Evolutionary conservation across 2,113 vertebrate species (phyloP), one percentile per base, ranked within the genome.

Genomic region (Nothoprocta pentlandii): DNA sequence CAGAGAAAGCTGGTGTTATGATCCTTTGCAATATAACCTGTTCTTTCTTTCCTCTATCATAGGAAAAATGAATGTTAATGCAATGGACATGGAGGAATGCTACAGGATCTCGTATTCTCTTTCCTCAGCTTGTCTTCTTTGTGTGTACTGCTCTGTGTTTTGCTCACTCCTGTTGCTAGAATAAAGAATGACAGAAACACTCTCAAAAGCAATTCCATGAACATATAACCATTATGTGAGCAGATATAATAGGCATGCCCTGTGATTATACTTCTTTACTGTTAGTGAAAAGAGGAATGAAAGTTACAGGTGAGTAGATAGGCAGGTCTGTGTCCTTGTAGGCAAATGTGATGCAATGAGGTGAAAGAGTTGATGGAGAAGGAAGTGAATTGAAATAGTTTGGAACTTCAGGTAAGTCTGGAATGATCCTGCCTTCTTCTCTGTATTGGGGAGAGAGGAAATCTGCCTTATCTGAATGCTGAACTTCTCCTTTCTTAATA

Each of bases 1-100:
- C 36, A 67, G 85, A 89, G 85, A 79, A 80, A 92, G 46, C 54
- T 83, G 44, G 51, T 87, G 82, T 89, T 95, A 86, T 12, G 34
- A 83, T 75, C 79, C 83, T 84, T 90, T 75, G 56, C 41, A 47
- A 30, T 28, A 11, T 78, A 68, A 93, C 64, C 85, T 75, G 36
- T 74, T 89, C 69, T 80, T 83, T 67, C 82, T 95, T 66, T 69
- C 64, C 81, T 80, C 61, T n/a, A 21, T 87, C 56, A 26, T 2
- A 80, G 51, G 34, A 69, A n/a, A 83, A 83, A 44, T 1, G 4
- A 95, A 75, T 92, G 86, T 67, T 66, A 54, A 69, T 87, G 78
- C 62, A 81, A 64, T 47, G 13, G 54, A 68, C 51, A 22, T 25
- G 39, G n/a, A 12, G 34, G 77, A 80, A 34, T 30, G 39, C 20